A percentile compares a stretch with the other conserved stretches of the same genome.
phyloP scores from a whole-genome alignment of 2,113 vertebrate genomes.

The Nipponia nippon region DNA sequence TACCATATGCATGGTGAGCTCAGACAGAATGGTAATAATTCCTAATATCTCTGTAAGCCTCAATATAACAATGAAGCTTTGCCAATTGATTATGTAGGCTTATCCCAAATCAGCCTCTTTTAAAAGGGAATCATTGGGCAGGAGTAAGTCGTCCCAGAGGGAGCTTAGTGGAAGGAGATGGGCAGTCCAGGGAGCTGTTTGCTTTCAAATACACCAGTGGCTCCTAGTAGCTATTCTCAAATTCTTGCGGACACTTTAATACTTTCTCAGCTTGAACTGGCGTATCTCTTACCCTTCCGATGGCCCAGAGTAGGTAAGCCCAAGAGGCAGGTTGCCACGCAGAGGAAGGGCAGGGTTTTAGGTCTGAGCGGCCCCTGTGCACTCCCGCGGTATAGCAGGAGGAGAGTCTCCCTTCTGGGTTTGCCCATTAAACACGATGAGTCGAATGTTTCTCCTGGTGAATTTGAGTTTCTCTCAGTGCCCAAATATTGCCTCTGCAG shows the following conservation, averaged over 20 bases:
- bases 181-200: rapidly evolving
- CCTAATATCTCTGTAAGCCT: background rate
- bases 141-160: background rate
- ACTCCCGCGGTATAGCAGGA: background rate
- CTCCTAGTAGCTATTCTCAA: background rate
- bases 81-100: background rate
- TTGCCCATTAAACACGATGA: rapidly evolving
- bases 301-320: background rate
- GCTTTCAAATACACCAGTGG: background rate
- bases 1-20: background rate
- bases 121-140: background rate
- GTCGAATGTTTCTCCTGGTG: background rate
- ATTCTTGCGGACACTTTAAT: rapidly evolving
- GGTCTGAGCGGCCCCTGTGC: background rate
- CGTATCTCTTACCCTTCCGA: rapidly evolving
- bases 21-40: background rate
- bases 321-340: background rate
- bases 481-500: background rate
- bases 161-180: background rate
- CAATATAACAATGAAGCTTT: background rate
- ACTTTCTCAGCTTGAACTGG: background rate
- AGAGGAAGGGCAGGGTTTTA: background rate
- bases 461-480: background rate
- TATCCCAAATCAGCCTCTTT: background rate
- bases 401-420: background rate